A percentile compares a stretch with the other conserved stretches of the same genome.
phyloP scores from a whole-genome alignment of 2,888 invertebrate genomes.

The Tenodera sinensis region DNA sequence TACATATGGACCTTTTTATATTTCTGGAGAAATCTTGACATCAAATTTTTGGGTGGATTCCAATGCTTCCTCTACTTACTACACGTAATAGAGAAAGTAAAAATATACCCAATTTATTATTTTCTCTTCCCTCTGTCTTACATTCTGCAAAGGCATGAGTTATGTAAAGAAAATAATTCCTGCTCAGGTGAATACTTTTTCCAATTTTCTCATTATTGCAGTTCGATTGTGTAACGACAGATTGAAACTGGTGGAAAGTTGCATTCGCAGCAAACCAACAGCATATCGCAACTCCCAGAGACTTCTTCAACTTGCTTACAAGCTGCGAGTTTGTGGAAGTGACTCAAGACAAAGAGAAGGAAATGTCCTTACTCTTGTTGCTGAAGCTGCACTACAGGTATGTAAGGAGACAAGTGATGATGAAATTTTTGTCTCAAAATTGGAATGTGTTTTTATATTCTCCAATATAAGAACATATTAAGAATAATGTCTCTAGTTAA shows the following conservation, averaged over 20 bases:
- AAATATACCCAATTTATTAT: too few relatives aligned
- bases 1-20: too few relatives aligned
- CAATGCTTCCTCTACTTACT: too few relatives aligned
- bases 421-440: slow-evolving; percentile 11
- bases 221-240: slow-evolving; percentile 61
- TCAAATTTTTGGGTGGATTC: too few relatives aligned
- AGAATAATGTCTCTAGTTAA: too few relatives aligned
- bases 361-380: slow-evolving; percentile 50
- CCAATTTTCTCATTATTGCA: slow-evolving; percentile 33
- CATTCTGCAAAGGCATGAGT: too few relatives aligned
- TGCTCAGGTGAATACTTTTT: too few relatives aligned
- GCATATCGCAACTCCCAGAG: slow-evolving; percentile 62
- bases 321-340: slow-evolving; percentile 56
- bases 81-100: too few relatives aligned
- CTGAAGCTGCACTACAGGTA: slow-evolving; percentile 51
- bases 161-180: too few relatives aligned
- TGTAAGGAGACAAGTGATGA: slow-evolving; percentile 36
- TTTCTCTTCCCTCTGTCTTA: too few relatives aligned
- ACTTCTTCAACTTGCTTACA: slow-evolving; percentile 59
- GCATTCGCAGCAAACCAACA: slow-evolving; percentile 53
- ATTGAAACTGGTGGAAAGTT: slow-evolving; percentile 59
- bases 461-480: too few relatives aligned
- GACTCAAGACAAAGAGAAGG: slow-evolving; percentile 50
- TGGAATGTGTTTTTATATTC: not conserved
- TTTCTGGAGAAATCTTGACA: too few relatives aligned